A percentile compares a stretch with the other conserved stretches of the same genome.
These are phyloP conservation scores for Athrips mouffetella DNA, from an alignment of 2,888 invertebrate species.

Conservation along the genomic window DNA sequence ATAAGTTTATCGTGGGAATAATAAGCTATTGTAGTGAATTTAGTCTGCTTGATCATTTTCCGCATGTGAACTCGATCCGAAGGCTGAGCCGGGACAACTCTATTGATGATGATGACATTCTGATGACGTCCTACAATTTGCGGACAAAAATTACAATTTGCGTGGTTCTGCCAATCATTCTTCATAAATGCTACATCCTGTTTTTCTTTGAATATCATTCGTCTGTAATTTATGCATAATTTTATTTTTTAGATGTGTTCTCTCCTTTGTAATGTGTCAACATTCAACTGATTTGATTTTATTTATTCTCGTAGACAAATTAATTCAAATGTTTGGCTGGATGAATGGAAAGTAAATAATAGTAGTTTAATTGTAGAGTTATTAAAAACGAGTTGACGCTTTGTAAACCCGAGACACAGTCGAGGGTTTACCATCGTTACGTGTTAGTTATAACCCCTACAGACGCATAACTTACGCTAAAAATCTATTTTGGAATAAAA, in stretches of 20 bases:
- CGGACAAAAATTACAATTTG: slow-evolving; percentile 46
- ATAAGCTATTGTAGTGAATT: slow-evolving; percentile 12
- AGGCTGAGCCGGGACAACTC: slow-evolving; percentile 34
- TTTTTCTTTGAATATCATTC: slow-evolving; percentile 44
- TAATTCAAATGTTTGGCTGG: no score
- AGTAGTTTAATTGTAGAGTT: no score
- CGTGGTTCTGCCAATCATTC: slow-evolving; percentile 49
- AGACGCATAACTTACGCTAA: no score
- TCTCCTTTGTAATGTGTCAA: no score
- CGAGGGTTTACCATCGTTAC: no score
- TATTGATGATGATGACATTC: slow-evolving; percentile 41
- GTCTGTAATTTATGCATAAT: slow-evolving; percentile 28
- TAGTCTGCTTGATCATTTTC: slow-evolving; percentile 19
- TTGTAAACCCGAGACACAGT: no score
- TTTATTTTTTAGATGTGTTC: neutral
- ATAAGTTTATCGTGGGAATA: slow-evolving; percentile 18
- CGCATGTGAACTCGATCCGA: slow-evolving; percentile 27
- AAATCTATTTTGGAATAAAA: no score
- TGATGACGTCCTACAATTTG: slow-evolving; percentile 35
- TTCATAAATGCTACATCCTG: slow-evolving; percentile 56
- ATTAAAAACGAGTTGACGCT: no score
- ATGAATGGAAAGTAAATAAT: no score
- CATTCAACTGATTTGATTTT: no score
- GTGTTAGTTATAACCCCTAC: no score
- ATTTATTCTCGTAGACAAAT: no score